Conservation (phyloP, 2,888 invertebrate genomes). For the Spodoptera littoralis region DNA sequence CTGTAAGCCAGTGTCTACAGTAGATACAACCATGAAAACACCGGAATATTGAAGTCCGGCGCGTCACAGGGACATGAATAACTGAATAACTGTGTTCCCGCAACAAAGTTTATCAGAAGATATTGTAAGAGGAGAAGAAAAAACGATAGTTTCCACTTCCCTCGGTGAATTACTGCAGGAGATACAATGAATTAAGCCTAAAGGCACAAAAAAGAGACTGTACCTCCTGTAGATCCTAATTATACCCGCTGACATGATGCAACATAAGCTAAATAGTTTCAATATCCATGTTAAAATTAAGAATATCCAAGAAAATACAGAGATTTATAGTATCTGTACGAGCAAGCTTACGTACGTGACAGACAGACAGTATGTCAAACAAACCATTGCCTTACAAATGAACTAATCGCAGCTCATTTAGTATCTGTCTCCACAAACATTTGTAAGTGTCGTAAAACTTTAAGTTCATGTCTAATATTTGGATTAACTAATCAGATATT, state of each 20-base stretch:
- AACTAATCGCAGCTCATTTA: constrained; percentile 69
- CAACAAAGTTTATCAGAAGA: too few species aligned
- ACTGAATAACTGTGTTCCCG: too few species aligned
- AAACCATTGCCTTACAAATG: constrained; percentile 54
- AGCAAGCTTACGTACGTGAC: constrained; percentile 36
- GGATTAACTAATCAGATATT: constrained; percentile 45
- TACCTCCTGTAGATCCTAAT: too few species aligned
- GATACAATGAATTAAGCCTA: too few species aligned
- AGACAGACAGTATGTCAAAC: constrained; percentile 63
- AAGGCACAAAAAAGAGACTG: too few species aligned
- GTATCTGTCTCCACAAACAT: constrained; percentile 45
- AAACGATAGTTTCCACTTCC: too few species aligned
- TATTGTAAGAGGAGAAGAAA: too few species aligned
- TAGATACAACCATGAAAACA: too few species aligned
- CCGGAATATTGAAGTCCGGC: too few species aligned
- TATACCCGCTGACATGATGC: not conserved
- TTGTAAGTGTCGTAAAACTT: constrained; percentile 41
- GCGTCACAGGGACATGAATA: too few species aligned
- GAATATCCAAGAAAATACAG: constrained; percentile 35
- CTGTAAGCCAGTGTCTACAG: too few species aligned
- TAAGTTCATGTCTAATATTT: constrained; percentile 37
- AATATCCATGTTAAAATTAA: constrained; percentile 22
- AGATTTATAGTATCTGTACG: constrained; percentile 42
- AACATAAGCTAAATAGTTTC: constrained; percentile 28
- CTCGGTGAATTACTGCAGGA: too few species aligned